Evolutionary conservation across 2,113 vertebrate species (phyloP).

Genomic region (Capricornis sumatraensis): DNA sequence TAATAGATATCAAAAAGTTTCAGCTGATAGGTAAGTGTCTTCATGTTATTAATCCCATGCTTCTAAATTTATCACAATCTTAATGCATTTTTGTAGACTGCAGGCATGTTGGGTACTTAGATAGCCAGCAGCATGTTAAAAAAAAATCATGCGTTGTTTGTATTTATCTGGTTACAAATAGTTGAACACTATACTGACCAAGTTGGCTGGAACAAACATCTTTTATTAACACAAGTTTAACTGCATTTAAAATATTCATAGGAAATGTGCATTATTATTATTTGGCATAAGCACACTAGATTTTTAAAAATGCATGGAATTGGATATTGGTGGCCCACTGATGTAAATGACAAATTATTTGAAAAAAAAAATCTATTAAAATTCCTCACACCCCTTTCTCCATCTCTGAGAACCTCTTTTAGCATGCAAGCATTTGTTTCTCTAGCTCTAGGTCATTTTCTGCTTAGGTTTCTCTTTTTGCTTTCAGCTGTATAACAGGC

Average conservation of each 20-base stretch:
- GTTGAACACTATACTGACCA: conserved; percentile 57
- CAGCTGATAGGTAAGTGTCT: not conserved
- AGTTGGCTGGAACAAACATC: conserved; percentile 49
- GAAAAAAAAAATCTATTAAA: conserved; percentile 62
- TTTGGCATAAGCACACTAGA: conserved; percentile 46
- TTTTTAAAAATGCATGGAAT: conserved; percentile 69
- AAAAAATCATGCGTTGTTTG: not conserved
- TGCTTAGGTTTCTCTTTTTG: not conserved
- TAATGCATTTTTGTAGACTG: not conserved
- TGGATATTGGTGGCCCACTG: conserved; percentile 15
- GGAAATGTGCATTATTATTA: conserved; percentile 65
- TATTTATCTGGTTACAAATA: conserved; percentile 37
- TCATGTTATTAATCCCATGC: conserved; percentile 15
- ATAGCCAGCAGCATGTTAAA: not conserved
- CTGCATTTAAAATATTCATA: conserved; percentile 74
- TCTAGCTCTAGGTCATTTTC: not conserved
- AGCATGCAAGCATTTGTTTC: not conserved
- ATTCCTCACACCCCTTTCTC: conserved; percentile 41
- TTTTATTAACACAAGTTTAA: conserved; percentile 70
- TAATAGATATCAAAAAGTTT: not conserved
- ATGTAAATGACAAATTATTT: conserved; percentile 61
- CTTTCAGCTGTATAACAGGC: not conserved
- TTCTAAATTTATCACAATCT: not conserved
- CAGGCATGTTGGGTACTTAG: not conserved
- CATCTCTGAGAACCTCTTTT: conserved; percentile 15